These are phyloP conservation scores for Amphipoea lucens DNA, from an alignment of 2,888 invertebrate species.

Conservation along the genomic window DNA sequence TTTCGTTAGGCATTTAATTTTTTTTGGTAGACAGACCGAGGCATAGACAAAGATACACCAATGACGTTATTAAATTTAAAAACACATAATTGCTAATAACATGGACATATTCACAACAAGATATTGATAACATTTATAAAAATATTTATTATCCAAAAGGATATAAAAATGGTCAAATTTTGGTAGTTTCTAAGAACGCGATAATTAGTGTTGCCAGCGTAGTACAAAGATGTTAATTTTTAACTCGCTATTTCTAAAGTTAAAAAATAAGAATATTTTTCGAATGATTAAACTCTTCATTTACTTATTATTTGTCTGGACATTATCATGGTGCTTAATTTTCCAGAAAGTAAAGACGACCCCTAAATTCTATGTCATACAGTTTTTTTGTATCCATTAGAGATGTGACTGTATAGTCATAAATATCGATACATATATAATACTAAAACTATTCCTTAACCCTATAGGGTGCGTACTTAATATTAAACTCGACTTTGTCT, in stretches of 20 bases:
- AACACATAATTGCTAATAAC: background rate
- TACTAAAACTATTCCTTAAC: background rate
- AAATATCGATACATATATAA: background rate
- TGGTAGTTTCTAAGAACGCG: background rate
- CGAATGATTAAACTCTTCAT: too few species aligned
- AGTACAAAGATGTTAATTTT: constrained; percentile 11
- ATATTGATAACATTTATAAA: constrained; percentile 41
- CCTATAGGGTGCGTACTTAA: background rate
- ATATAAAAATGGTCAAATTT: constrained; percentile 22
- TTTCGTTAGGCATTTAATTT: background rate
- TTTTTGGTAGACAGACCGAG: background rate
- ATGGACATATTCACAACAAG: constrained; percentile 27
- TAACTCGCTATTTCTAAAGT: background rate
- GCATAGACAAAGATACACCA: background rate
- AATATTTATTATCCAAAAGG: constrained; percentile 34
- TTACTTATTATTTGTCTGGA: too few species aligned
- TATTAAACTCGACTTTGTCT: too few species aligned
- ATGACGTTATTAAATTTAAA: background rate
- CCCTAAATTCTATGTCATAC: background rate
- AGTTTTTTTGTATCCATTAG: background rate
- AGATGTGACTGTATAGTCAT: background rate
- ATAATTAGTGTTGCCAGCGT: constrained; percentile 25
- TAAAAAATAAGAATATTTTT: too few species aligned
- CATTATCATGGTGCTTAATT: too few species aligned
- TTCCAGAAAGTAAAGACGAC: too few species aligned